Percentiles rank a stretch among this genome's conserved stretches.
Conservation (phyloP, 1,140 invertebrate species). For the Macrotrachela quadricornifera region DNA sequence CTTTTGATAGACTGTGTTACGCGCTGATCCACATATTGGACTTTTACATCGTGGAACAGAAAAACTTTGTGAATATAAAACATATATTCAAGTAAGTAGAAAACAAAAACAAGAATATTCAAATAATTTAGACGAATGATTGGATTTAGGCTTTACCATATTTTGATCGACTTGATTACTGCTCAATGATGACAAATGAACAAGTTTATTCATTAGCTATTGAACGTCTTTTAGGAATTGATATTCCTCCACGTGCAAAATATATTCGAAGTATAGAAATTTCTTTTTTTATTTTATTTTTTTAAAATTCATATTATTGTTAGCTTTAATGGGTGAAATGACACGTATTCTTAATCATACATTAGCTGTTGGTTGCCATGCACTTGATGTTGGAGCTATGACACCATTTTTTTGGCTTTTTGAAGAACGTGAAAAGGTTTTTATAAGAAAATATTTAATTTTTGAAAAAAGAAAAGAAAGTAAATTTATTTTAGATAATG, state of each 20-base stretch:
- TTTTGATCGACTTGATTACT: conserved; percentile 93
- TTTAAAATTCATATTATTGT: conserved; percentile 13
- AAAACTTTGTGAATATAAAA: conserved; percentile 95
- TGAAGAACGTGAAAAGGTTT: conserved; percentile 76
- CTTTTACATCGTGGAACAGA: conserved; percentile 84
- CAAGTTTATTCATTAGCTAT: conserved; percentile 84
- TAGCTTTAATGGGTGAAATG: conserved; percentile 65
- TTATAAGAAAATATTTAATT: neutral
- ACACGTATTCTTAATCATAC: conserved; percentile 81
- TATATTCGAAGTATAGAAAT: conserved; percentile 67
- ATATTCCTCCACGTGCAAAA: conserved; percentile 73
- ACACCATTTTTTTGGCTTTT: conserved; percentile 97
- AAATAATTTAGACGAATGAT: neutral
- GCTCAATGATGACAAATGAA: conserved; percentile 99
- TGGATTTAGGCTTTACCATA: conserved; percentile 62
- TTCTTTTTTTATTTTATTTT: neutral
- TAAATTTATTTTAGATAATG: conserved; percentile 62
- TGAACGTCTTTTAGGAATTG: conserved; percentile 84
- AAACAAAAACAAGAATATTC: neutral
- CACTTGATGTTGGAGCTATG: conserved; percentile 73
- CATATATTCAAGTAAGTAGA: conserved; percentile 45
- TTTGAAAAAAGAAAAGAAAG: too few relatives aligned
- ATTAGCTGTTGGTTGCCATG: conserved; percentile 74
- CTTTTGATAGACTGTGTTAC: conserved; percentile 44
- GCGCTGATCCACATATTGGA: conserved; percentile 87